These are phyloP conservation scores for Coelopa frigida DNA, from an alignment of 1,140 invertebrate species.

Conservation along the genomic window DNA sequence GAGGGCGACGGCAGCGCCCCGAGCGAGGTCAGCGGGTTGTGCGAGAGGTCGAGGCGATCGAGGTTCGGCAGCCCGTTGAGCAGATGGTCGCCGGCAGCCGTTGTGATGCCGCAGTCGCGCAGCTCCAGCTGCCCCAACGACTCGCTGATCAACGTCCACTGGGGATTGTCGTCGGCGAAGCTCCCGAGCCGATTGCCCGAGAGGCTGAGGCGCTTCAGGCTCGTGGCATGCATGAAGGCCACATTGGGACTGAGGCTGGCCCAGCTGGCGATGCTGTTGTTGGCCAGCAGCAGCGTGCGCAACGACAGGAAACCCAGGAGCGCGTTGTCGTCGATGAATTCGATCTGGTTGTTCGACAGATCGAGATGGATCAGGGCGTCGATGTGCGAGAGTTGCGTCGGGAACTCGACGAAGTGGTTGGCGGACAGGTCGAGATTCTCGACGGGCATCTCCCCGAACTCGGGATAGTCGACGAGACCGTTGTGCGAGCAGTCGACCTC, in stretches of 20 bases:
- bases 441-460: conserved; percentile 44
- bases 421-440: conserved; percentile 48
- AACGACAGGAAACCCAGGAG: conserved; percentile 48
- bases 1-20: conserved; percentile 47
- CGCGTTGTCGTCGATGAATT: conserved; percentile 39
- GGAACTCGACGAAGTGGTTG: conserved; percentile 49
- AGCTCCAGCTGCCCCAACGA: conserved; percentile 48
- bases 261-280: conserved; percentile 51
- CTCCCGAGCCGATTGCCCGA: conserved; percentile 48
- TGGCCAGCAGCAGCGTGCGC: conserved; percentile 48
- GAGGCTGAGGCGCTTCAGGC: conserved; percentile 47
- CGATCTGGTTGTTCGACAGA: conserved; percentile 50
- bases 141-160: conserved; percentile 41
- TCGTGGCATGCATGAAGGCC: conserved; percentile 43
- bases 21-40: conserved; percentile 48
- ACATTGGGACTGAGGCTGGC: conserved; percentile 47
- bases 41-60: conserved; percentile 47
- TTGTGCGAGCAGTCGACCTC: conserved; percentile 45
- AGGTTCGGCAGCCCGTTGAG: conserved; percentile 49
- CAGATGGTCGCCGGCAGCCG: conserved; percentile 47
- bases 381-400: conserved; percentile 42
- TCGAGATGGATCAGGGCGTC: conserved; percentile 49
- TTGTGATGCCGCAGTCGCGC: conserved; percentile 48
- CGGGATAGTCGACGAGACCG: conserved; percentile 43
- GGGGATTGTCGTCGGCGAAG: conserved; percentile 45